These are phyloP conservation scores for Phrynocephalus forsythii DNA, from an alignment of 2,797 vertebrate genomes.

Conservation along the genomic window DNA sequence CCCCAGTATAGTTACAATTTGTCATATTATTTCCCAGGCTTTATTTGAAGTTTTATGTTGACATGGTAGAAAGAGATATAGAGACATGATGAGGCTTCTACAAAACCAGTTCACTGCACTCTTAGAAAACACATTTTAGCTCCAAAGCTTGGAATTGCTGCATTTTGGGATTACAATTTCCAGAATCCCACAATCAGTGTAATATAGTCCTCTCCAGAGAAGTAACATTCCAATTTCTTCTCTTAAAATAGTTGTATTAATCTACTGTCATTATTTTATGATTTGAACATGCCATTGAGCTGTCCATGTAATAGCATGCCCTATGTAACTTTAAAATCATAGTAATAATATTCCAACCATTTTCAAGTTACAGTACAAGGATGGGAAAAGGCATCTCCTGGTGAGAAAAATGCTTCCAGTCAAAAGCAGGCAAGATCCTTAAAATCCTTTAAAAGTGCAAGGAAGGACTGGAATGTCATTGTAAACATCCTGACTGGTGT, in stretches of 20 bases:
- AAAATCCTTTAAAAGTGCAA: not conserved
- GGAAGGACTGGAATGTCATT: not conserved
- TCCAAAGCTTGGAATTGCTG: not conserved
- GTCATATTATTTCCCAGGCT: not conserved
- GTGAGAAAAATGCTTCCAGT: not conserved
- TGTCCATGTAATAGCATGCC: too few species aligned
- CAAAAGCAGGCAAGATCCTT: not conserved
- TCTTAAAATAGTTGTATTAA: not conserved
- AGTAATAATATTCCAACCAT: not conserved
- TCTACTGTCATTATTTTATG: not conserved
- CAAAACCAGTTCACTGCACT: not conserved
- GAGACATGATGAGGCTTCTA: not conserved
- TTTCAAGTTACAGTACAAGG: not conserved
- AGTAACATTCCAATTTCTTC: too few species aligned
- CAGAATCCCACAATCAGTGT: too few species aligned
- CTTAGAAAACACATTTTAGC: not conserved
- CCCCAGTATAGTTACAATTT: not conserved
- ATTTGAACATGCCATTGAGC: not conserved
- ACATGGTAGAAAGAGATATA: not conserved
- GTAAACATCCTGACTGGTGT: slow-evolving; percentile 3
- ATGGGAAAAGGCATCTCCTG: slow-evolving; percentile 1
- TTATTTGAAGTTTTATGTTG: not conserved
- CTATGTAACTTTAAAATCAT: not conserved
- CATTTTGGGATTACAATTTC: too few species aligned
- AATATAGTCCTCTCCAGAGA: too few species aligned